phyloP scores from a whole-genome alignment of 30 jellyfish, hydroid and myxozoan species.

The Aurelia aurita complex sp. Pacific region DNA sequence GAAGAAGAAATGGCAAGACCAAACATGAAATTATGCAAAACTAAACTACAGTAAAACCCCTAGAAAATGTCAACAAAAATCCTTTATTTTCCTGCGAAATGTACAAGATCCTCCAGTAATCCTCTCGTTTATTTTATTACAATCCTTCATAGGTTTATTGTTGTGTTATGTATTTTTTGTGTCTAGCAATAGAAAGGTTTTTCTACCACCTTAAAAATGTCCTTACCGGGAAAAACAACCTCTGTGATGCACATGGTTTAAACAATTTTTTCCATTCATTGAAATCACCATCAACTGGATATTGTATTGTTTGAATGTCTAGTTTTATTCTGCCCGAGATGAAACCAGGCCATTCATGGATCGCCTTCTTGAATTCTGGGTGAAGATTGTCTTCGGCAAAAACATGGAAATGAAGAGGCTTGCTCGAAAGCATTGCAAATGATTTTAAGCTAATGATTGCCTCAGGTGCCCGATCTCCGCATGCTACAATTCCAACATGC shows the following conservation, averaged over 20 bases:
- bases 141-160: no score
- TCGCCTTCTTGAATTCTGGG: slow-evolving; percentile 32
- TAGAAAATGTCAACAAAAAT: no score
- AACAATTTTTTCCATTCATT: slow-evolving; percentile 68
- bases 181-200: no score
- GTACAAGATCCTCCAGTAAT: no score
- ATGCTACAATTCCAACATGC: slow-evolving; percentile 88
- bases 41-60: no score
- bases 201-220: neutral
- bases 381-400: slow-evolving; percentile 76
- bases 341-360: slow-evolving; percentile 79
- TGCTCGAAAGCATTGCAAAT: slow-evolving; percentile 58
- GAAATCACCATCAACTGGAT: slow-evolving; percentile 65
- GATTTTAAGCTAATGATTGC: slow-evolving; percentile 79
- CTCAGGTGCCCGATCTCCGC: slow-evolving; percentile 82
- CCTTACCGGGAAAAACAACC: slow-evolving; percentile 81
- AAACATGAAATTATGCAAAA: no score
- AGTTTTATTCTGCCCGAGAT: slow-evolving; percentile 51
- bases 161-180: no score
- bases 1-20: no score
- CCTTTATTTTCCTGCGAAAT: no score
- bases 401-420: slow-evolving; percentile 68
- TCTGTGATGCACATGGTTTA: slow-evolving; percentile 92
- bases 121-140: no score
- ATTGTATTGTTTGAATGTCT: slow-evolving; percentile 45